Evolutionary conservation across 2,113 vertebrate species (phyloP).

Genomic region (Eidolon helvum): DNA sequence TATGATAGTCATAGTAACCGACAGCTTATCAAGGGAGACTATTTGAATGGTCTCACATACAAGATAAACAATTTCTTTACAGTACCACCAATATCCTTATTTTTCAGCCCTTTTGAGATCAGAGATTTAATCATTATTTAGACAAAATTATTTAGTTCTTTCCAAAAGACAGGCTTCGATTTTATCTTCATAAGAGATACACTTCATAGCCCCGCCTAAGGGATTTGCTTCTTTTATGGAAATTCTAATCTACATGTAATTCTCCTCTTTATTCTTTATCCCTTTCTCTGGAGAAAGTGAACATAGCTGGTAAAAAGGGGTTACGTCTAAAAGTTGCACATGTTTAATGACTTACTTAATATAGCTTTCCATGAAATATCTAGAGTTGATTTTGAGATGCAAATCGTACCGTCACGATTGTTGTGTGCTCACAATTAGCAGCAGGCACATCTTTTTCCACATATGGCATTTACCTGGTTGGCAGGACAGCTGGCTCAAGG

Average conservation of each 20-base stretch:
- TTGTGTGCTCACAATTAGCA: neutral
- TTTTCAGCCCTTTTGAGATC: neutral
- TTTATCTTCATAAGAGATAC: neutral
- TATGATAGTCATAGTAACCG: neutral
- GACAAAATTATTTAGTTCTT: neutral
- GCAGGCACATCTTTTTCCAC: neutral
- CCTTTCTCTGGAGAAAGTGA: neutral
- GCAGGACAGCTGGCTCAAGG: neutral
- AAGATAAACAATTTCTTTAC: neutral
- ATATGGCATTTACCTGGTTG: neutral
- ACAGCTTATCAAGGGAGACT: neutral
- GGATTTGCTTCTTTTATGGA: neutral
- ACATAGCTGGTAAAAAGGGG: neutral
- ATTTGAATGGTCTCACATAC: neutral
- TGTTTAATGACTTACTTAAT: neutral
- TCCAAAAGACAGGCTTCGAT: neutral
- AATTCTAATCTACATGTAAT: neutral
- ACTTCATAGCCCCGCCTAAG: neutral
- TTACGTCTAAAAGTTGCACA: neutral
- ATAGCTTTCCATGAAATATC: neutral
- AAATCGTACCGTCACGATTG: neutral
- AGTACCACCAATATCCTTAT: neutral
- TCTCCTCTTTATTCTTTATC: neutral
- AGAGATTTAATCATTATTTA: neutral
- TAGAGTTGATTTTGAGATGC: neutral